Percentiles rank a stretch among this genome's conserved stretches.
phyloP scores from a whole-genome alignment of 2,888 invertebrate genomes.

The Pegoplata infirma region DNA sequence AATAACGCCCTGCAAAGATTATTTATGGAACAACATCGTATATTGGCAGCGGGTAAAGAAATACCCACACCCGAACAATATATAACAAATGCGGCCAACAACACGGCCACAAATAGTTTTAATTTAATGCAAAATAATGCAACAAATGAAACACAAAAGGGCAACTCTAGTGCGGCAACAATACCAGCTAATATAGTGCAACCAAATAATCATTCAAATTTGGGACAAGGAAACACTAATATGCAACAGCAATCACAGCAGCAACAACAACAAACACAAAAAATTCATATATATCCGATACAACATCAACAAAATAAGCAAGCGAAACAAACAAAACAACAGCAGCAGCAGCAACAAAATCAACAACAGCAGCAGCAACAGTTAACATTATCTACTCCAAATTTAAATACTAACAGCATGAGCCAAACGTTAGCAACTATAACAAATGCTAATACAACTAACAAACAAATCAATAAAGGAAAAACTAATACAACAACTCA shows the following conservation, averaged over 20 bases:
- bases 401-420: slow-evolving; percentile 43
- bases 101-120: slow-evolving; percentile 66
- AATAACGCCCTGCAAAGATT: slow-evolving; percentile 81
- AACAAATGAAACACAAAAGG: too few relatives aligned
- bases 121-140: slow-evolving; percentile 46
- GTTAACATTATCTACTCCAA: slow-evolving; percentile 70
- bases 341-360: slow-evolving; percentile 54
- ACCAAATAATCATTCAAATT: slow-evolving; percentile 75
- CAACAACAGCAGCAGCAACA: slow-evolving; percentile 56
- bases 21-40: slow-evolving; percentile 85
- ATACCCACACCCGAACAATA: slow-evolving; percentile 80
- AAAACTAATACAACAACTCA: slow-evolving; percentile 16
- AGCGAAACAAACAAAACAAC: slow-evolving; percentile 58
- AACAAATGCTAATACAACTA: slow-evolving; percentile 22
- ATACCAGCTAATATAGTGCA: slow-evolving; percentile 76
- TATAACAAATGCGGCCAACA: slow-evolving; percentile 76
- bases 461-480: slow-evolving; percentile 16
- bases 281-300: slow-evolving; percentile 75
- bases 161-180: slow-evolving; percentile 63
- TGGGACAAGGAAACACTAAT: slow-evolving; percentile 32
- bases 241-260: slow-evolving; percentile 48
- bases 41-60: slow-evolving; percentile 85
- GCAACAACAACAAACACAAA: slow-evolving; percentile 67
- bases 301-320: slow-evolving; percentile 71
- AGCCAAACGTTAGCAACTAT: slow-evolving; percentile 38